phyloP scores from a whole-genome alignment of 2,888 invertebrate genomes.

The Ochropleura plecta region DNA sequence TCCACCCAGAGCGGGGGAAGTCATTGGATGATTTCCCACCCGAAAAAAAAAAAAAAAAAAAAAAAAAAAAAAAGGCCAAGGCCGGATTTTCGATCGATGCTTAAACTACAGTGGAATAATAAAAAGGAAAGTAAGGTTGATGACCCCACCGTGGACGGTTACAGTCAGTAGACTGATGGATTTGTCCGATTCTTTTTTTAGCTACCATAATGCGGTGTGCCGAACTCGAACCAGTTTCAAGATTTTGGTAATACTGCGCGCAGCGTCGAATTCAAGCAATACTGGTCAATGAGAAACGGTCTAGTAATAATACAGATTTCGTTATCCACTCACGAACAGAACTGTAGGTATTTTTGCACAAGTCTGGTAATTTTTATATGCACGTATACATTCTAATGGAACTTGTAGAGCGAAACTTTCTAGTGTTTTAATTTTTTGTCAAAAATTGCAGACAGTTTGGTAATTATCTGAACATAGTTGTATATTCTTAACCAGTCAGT shows the following conservation, averaged over 20 bases:
- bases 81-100: conserved; percentile 81
- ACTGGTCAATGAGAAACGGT: conserved; percentile 59
- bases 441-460: conserved; percentile 30
- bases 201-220: conserved; percentile 76
- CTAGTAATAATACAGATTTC: conserved; percentile 71
- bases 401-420: conserved; percentile 78
- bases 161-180: conserved; percentile 79
- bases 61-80: too few species aligned
- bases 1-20: too few species aligned
- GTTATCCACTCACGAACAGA: conserved; percentile 71
- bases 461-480: conserved; percentile 36
- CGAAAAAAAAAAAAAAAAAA: too few species aligned
- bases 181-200: conserved; percentile 83
- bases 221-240: conserved; percentile 76
- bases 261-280: conserved; percentile 67
- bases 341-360: conserved; percentile 66
- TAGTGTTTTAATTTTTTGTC: conserved; percentile 66
- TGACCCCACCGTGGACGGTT: conserved; percentile 80
- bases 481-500: conserved; percentile 19
- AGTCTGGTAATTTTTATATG: conserved; percentile 77
- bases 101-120: conserved; percentile 77
- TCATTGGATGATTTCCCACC: too few species aligned
- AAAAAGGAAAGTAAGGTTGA: conserved; percentile 87
- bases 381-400: conserved; percentile 77
- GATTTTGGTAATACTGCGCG: conserved; percentile 70